These are phyloP conservation scores for Urophycis tenuis DNA, from an alignment of 2,797 vertebrate species.

Conservation along the genomic window DNA sequence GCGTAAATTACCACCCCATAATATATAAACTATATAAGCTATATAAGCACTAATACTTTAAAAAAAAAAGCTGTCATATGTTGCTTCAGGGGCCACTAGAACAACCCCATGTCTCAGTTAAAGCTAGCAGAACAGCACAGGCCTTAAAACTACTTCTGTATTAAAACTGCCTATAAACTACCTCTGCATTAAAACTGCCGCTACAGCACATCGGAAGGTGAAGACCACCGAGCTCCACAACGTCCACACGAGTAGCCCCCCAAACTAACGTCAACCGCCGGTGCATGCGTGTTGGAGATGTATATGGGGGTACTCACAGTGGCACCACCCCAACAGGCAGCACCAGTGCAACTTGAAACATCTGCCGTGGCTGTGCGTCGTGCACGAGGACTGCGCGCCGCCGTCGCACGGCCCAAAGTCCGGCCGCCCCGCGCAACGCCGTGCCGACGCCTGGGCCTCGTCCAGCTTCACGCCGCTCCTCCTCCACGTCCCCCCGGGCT, in stretches of 20 bases:
- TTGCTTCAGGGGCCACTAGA: neutral
- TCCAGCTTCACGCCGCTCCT: neutral
- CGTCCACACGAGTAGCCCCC: too few relatives aligned
- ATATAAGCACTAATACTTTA: too few relatives aligned
- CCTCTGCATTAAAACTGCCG: too few relatives aligned
- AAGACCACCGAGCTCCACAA: too few relatives aligned
- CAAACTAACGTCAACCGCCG: too few relatives aligned
- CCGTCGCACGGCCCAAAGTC: neutral
- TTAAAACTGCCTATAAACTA: too few relatives aligned
- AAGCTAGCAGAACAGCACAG: too few relatives aligned
- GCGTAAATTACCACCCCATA: too few relatives aligned
- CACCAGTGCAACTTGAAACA: constrained; percentile 88
- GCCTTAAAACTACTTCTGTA: too few relatives aligned
- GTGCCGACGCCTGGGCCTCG: neutral
- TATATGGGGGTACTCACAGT: constrained; percentile 77
- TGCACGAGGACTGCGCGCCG: constrained; percentile 65
- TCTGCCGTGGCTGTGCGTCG: constrained; percentile 84
- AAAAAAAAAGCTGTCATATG: neutral
- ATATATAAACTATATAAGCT: neutral
- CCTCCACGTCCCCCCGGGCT: neutral
- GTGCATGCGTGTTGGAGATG: neutral
- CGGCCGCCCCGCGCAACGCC: neutral
- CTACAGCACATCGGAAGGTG: too few relatives aligned
- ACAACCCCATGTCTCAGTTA: neutral
- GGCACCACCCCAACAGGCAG: constrained; percentile 86